phyloP scores from a whole-genome alignment of 2,888 invertebrate species.

The Balanococcus diminutus region DNA sequence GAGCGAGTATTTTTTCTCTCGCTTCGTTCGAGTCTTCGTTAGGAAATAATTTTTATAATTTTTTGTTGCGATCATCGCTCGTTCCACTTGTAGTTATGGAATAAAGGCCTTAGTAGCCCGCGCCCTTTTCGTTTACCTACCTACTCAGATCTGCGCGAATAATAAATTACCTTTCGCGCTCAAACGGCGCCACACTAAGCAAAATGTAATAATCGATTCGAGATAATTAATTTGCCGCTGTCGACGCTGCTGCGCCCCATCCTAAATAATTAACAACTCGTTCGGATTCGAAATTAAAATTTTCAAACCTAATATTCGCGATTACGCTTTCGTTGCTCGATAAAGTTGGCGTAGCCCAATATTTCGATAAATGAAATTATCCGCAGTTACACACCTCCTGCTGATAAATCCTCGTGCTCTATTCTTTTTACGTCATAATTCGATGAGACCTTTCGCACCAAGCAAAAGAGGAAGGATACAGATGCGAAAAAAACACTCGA shows the following conservation, averaged over 20 bases:
- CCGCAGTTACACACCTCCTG: no score
- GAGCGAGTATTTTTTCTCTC: neutral
- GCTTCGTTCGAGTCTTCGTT: neutral
- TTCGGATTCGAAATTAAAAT: conserved; percentile 18
- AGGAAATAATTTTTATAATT: neutral
- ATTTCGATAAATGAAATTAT: neutral
- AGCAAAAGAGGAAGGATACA: neutral
- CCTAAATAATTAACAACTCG: conserved; percentile 3
- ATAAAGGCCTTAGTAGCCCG: no score
- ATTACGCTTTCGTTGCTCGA: neutral
- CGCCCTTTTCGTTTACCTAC: neutral
- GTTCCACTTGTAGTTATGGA: neutral
- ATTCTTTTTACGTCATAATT: neutral
- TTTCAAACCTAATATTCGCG: conserved; percentile 17
- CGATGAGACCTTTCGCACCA: neutral
- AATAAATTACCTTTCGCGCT: conserved; percentile 12
- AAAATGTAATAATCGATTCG: conserved; percentile 13
- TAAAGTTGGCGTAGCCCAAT: neutral
- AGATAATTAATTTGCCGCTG: neutral
- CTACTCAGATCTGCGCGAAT: neutral
- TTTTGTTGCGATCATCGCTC: neutral
- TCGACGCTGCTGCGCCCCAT: no score
- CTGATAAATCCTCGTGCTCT: neutral
- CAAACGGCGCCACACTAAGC: conserved; percentile 19
- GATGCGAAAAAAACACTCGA: neutral